Evolutionary conservation across 2,888 invertebrate genomes (phyloP).

Genomic region (Phytoseiulus persimilis): DNA sequence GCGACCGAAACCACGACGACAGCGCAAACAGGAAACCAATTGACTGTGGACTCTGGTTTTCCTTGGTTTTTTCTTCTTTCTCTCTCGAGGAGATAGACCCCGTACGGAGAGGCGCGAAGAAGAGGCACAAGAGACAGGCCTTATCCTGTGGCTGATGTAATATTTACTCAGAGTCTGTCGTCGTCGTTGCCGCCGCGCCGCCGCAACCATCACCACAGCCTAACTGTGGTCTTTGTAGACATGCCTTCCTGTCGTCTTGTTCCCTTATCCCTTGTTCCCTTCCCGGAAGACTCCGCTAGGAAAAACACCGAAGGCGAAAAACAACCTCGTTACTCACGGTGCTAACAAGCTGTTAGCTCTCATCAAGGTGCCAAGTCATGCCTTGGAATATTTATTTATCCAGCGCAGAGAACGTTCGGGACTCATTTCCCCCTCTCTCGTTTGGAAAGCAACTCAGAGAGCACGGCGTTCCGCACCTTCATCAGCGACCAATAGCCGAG

Average conservation of each 20-base stretch:
- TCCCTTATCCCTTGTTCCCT: background rate
- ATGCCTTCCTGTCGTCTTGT: background rate
- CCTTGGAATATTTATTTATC: background rate
- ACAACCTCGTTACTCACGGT: background rate
- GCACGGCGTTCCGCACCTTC: too few relatives aligned
- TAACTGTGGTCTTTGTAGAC: background rate
- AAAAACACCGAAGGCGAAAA: background rate
- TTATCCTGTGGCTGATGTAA: constrained; percentile 5
- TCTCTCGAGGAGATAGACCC: background rate
- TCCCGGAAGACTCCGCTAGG: background rate
- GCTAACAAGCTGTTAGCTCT: background rate
- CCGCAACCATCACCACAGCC: background rate
- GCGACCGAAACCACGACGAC: background rate
- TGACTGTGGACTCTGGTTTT: background rate
- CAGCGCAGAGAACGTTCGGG: background rate
- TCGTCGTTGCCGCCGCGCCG: background rate
- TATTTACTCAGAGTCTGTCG: background rate
- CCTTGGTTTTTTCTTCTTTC: background rate
- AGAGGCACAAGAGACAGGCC: background rate
- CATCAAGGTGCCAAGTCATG: background rate
- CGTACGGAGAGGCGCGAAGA: background rate
- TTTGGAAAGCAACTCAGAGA: too few relatives aligned
- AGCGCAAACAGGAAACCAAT: background rate
- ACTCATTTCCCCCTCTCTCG: background rate
- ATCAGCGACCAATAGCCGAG: too few relatives aligned